Evolutionary conservation across 2,888 invertebrate genomes (phyloP), one percentile per base, ranked within the genome.

Genomic region (Ptilodon capucinus): DNA sequence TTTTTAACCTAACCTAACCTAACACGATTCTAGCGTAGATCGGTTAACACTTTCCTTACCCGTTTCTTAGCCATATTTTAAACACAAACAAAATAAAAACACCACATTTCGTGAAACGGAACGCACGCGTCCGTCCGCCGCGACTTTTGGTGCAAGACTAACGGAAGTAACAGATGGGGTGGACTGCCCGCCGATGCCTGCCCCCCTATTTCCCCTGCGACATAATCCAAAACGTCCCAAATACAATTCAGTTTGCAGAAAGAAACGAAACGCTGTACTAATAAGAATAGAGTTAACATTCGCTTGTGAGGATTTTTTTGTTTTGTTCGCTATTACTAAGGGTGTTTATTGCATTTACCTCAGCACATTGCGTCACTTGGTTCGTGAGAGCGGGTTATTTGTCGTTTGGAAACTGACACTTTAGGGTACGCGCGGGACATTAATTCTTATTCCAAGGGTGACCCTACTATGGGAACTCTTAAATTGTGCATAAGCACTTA

Each of bases 31-130:
- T 36, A 36, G 35, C 35, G 4, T 36, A 14, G 11, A 36, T 11
- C 18, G 17, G 11, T 11, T 18, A 32, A 9, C 17, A 1, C 35
- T 59, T 55, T 69, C 75, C 86, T 85, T 86, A 88, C 87, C 87
- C 88, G 71, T 81, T 87, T 87, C 74, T 79, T 86, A 81, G 87
- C 88, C 88, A 88, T 87, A 60, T 68, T 70, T 73, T 69, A 60
- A 54, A 57, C 59, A 66, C 73, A 70, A 57, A 63, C 58, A 68
- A 57, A 64, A 64, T 60, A 64, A 64, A 40, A 67, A 63, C 73
- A 73, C 71, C 67, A 62, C 63, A 58, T 53, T 57, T 44, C 40
- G 42, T 34, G 57, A 40, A 13, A n/a, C 57, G 45, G 42, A 28
- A 49, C 42, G 17, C 40, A 70, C 82, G n/a, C n/a, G 76, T 72